These are phyloP conservation scores for Porites rus DNA, from an alignment of 92 coral and sea anemone species.

Conservation along the genomic window DNA sequence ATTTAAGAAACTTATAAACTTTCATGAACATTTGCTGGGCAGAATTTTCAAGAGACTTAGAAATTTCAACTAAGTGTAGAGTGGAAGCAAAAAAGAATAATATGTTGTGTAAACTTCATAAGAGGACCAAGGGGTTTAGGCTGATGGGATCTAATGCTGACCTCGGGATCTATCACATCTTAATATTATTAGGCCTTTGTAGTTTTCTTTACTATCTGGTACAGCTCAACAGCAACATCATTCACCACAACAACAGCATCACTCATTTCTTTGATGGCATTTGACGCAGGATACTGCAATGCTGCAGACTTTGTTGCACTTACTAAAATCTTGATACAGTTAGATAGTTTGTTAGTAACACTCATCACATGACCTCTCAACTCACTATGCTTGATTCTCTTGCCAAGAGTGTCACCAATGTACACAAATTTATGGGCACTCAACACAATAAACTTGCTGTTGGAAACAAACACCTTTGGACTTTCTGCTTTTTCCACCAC, in stretches of 20 bases:
- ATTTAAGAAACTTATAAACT: no score
- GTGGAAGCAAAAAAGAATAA: no score
- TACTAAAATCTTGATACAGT: slow-evolving; percentile 80
- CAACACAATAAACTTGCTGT: slow-evolving; percentile 94
- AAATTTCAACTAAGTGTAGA: no score
- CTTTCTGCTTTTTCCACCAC: slow-evolving; percentile 79
- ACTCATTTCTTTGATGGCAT: slow-evolving; percentile 86
- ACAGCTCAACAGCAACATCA: slow-evolving; percentile 87
- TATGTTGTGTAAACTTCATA: no score
- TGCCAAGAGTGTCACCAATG: slow-evolving; percentile 91
- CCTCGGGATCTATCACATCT: no score
- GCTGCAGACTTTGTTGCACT: slow-evolving; percentile 91
- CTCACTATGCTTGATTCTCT: slow-evolving; percentile 68
- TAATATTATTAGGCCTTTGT: slow-evolving; percentile 14
- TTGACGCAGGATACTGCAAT: slow-evolving; percentile 86
- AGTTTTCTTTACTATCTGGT: slow-evolving; percentile 74
- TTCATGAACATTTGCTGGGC: no score
- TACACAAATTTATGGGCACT: slow-evolving; percentile 98
- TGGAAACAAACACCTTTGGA: slow-evolving; percentile 95
- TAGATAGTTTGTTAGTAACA: slow-evolving; percentile 83
- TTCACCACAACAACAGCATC: slow-evolving; percentile 82
- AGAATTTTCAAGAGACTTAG: no score
- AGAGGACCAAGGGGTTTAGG: no score
- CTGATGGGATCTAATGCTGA: no score
- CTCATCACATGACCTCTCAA: slow-evolving; percentile 63